These are phyloP conservation scores for Osedax frankpressi DNA, from an alignment of 2,888 invertebrate genomes.

Conservation along the genomic window DNA sequence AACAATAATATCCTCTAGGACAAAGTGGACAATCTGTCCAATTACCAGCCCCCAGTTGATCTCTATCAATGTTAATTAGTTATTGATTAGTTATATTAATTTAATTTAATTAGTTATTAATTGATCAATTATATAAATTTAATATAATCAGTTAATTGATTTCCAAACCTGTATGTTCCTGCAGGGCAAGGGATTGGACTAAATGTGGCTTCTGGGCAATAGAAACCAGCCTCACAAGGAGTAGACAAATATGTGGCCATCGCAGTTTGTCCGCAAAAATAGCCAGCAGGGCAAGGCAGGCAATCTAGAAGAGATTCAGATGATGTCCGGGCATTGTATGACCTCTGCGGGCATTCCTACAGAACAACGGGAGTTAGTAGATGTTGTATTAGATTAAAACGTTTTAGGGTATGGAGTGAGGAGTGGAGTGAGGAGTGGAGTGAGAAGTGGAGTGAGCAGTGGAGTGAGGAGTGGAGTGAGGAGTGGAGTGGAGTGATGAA, in stretches of 20 bases:
- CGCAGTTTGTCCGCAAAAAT: slow-evolving; percentile 34
- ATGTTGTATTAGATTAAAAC: not conserved
- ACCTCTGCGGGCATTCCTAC: slow-evolving; percentile 11
- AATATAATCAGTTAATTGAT: not conserved
- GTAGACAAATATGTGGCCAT: slow-evolving; percentile 32
- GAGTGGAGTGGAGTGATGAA: not conserved
- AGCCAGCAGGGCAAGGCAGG: slow-evolving; percentile 37
- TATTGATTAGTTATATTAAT: not conserved
- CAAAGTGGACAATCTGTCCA: slow-evolving; percentile 35
- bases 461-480: not conserved
- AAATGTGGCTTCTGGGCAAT: slow-evolving; percentile 36
- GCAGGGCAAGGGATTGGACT: slow-evolving; percentile 36
- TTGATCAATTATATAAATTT: too few relatives aligned
- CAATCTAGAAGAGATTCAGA: slow-evolving; percentile 33
- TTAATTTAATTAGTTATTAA: too few relatives aligned
- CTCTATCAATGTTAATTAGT: slow-evolving; percentile 31
- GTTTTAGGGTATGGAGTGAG: not conserved
- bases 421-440: too few relatives aligned
- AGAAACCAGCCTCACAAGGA: slow-evolving; percentile 39
- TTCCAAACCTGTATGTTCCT: slow-evolving; percentile 38
- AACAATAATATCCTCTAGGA: slow-evolving; percentile 39
- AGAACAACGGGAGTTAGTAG: not conserved
- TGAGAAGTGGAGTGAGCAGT: not conserved
- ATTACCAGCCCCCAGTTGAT: slow-evolving; percentile 27
- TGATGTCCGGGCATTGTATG: slow-evolving; percentile 13